Evolutionary conservation across 1,140 invertebrate genomes (phyloP).

Genomic region (Carposina sasakii): DNA sequence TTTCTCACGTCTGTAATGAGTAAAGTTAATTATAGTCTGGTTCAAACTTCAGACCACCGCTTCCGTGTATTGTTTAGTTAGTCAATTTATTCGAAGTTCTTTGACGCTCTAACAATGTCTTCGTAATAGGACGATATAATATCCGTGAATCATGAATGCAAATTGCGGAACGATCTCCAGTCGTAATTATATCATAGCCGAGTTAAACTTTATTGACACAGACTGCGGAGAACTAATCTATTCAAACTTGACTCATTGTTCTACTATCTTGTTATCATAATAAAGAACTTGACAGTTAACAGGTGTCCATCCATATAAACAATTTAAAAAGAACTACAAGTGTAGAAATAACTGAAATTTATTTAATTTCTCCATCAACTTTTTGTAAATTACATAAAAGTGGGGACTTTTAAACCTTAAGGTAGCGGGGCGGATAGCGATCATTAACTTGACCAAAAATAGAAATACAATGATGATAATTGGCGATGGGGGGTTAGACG

Average conservation of each 20-base stretch:
- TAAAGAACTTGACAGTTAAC: too few species aligned
- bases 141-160: conserved; percentile 18
- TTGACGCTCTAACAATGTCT: conserved; percentile 11
- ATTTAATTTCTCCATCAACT: too few species aligned
- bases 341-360: too few species aligned
- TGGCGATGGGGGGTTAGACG: conserved; percentile 24
- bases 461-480: conserved; percentile 36
- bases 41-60: conserved; percentile 15
- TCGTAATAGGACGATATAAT: too few species aligned
- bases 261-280: background rate
- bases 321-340: too few species aligned
- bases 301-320: too few species aligned
- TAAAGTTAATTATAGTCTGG: conserved; percentile 22
- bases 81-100: too few species aligned
- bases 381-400: too few species aligned
- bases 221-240: background rate
- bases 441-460: conserved; percentile 30
- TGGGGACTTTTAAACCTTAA: too few species aligned
- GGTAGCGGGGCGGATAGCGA: too few species aligned
- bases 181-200: conserved; percentile 5
- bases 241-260: conserved; percentile 7
- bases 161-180: conserved; percentile 10
- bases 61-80: too few species aligned
- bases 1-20: conserved; percentile 22
- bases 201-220: conserved; percentile 17